phyloP scores from a whole-genome alignment of 2,113 vertebrate species.

The Noturus placidus region DNA sequence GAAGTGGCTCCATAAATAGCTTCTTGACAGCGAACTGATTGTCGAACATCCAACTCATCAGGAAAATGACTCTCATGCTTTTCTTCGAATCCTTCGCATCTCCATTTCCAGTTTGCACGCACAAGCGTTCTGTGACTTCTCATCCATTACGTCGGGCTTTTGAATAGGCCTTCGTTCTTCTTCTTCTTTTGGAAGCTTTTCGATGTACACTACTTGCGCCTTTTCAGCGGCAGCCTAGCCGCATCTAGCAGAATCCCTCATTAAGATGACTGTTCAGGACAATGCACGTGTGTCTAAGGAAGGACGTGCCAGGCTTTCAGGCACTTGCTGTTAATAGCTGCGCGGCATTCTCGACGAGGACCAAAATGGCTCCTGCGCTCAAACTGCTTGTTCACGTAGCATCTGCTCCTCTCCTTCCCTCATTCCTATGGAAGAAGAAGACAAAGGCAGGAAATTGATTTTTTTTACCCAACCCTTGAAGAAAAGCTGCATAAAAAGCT shows the following conservation, averaged over 20 bases:
- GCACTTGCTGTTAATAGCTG: slow-evolving; percentile 64
- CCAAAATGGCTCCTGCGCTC: slow-evolving; percentile 63
- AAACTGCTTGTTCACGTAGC: slow-evolving; percentile 68
- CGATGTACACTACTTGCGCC: neutral
- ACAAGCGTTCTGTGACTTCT: neutral
- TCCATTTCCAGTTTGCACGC: slow-evolving; percentile 2
- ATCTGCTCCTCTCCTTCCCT: slow-evolving; percentile 69
- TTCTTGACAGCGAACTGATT: neutral
- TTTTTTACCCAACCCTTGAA: slow-evolving; percentile 65
- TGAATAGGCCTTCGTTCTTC: slow-evolving; percentile 6
- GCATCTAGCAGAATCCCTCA: slow-evolving; percentile 59
- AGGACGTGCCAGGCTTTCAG: slow-evolving; percentile 37
- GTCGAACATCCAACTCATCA: slow-evolving; percentile 17
- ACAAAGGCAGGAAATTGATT: slow-evolving; percentile 68
- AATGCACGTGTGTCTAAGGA: slow-evolving; percentile 51
- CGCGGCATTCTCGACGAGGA: slow-evolving; percentile 59
- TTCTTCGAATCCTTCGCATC: neutral
- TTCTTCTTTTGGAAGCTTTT: neutral
- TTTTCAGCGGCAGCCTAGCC: slow-evolving; percentile 44
- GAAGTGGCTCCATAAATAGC: slow-evolving; percentile 14
- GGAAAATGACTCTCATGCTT: slow-evolving; percentile 2
- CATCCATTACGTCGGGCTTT: neutral
- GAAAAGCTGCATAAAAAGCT: slow-evolving; percentile 57
- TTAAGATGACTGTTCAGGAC: slow-evolving; percentile 59
- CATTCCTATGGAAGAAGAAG: slow-evolving; percentile 55